Base-by-base conservation (phyloP, 2,797 vertebrate species). In the Acanthornis magna region DNA sequence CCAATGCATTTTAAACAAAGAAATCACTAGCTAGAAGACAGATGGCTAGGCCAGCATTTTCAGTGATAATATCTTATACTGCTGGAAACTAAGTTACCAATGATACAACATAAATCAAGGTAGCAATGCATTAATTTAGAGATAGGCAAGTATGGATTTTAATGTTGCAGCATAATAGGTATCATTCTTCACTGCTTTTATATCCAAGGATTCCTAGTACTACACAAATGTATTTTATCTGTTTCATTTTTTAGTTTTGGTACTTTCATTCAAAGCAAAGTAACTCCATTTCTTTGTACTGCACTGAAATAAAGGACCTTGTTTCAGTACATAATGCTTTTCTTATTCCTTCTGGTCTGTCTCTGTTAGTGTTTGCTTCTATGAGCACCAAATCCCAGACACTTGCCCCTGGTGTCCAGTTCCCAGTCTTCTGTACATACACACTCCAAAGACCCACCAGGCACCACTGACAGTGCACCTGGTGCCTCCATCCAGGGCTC, bases 281-380 rank as follows among this genome's bases (percentile, higher is more conserved):
- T 75, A 88, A 93, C 48, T 81, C 66, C 76, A 45, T 95, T 97
- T 93, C 87, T 96, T 96, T 95, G 96, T 96, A 96, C 89, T 76
- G 78, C 92, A 92, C 94, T 84, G 92, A 94, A 97, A 97, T 96
- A 95, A 97, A 85, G 25, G 92, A 78, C 54, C 72, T 76, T 68
- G 65, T 96, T 97, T 96, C 86, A 89, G 51, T 96, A 97, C 9
- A 27, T 83, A n/a, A 61, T n/a, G 73, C 21, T 90, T 81, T 79
- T 75, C 67, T 45, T 63, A 38, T 63, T 72, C 43, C 67, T 85
- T 75, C n/a, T 80, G n/a, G 25, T 45, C 43, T 53, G 67, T 62
- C 38, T 62, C 25, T 2, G 2, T 70, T 53, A 48, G 25, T 16
- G 22, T 67, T 48, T 75, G 15, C 47, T 82, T 40, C 50, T 47